Base-by-base conservation (phyloP, 2,113 vertebrate species). In the Trematocara zebra region DNA sequence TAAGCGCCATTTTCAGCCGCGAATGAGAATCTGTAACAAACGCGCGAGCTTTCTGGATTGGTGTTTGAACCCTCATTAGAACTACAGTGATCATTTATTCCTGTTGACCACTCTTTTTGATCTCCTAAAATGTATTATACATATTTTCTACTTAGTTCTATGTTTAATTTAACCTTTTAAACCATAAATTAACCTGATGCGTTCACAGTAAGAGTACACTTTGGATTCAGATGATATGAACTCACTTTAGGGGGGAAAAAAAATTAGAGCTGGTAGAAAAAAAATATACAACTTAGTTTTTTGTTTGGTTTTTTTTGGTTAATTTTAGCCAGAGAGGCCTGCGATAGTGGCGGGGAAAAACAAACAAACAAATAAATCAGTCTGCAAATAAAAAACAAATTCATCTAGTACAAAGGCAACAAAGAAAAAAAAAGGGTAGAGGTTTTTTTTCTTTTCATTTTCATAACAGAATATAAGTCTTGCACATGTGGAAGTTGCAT, bases 1-100 rank as follows among this genome's bases (percentile, higher is more conserved):
- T 74, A 74, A 82, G 91, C 91, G 92, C 93, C 94, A 94, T 95
- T 95, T 94, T 91, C 93, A 91, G 90, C 52, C 18, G 52, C 14
- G 40, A 84, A 85, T 76, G 53, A 85, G 56, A 57, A 88, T 64
- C 35, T 23, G 23, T 42, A 42, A 53, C 20, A 37, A 42, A 76
- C 49, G 40, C 53, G 33, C 23, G 5, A 82, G 72, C 33, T 69
- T 82, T 49, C 54, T 33, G 14, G 33, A 28, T 35, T 72, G 40
- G 10, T 8, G 8, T 64, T 76, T 80, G 4, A 49, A 72, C 56
- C 26, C 52, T 78, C 49, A 51, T 61, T 81, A 52, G 64, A 87
- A 44, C 81, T 74, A 49, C n/a, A 81, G 54, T 7, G 3, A 64
- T 18, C 23, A 6, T 52, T 35, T 10, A 28, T 49, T 81, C 23